phyloP scores from a whole-genome alignment of 2,113 vertebrate species.

The Machaerirhynchus nigripectus region DNA sequence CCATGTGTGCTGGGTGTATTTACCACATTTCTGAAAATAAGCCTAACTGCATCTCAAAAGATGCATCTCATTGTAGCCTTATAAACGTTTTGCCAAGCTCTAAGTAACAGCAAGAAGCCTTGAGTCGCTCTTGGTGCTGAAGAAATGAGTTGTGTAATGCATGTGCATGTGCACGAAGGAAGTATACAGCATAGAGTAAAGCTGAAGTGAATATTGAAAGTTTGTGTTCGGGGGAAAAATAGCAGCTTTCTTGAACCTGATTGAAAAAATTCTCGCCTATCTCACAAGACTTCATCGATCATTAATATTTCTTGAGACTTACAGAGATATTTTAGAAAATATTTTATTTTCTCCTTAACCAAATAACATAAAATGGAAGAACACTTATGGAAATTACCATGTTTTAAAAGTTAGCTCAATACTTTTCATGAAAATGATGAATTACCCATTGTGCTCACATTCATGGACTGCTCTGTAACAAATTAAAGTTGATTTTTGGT shows the following conservation, averaged over 20 bases:
- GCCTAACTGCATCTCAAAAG: neutral
- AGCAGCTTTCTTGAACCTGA: neutral
- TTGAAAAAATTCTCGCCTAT: neutral
- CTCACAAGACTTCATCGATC: neutral
- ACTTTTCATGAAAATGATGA: neutral
- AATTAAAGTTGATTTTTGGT: neutral
- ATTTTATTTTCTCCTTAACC: neutral
- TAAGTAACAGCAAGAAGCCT: neutral
- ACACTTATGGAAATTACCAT: neutral
- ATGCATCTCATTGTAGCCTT: neutral
- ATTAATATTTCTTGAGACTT: neutral
- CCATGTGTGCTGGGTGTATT: neutral
- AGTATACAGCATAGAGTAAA: neutral
- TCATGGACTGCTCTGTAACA: neutral
- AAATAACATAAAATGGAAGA: neutral
- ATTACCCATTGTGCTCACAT: neutral
- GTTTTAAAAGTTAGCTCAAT: neutral
- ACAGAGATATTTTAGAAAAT: neutral
- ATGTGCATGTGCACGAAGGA: neutral
- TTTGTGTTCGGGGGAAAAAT: neutral
- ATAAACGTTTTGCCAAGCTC: neutral
- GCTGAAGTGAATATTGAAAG: neutral
- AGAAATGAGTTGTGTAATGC: neutral
- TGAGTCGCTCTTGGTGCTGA: neutral
- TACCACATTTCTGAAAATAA: neutral